These are phyloP conservation scores for Ornithoptera alexandrae DNA, from an alignment of 2,888 invertebrate genomes.

Conservation along the genomic window DNA sequence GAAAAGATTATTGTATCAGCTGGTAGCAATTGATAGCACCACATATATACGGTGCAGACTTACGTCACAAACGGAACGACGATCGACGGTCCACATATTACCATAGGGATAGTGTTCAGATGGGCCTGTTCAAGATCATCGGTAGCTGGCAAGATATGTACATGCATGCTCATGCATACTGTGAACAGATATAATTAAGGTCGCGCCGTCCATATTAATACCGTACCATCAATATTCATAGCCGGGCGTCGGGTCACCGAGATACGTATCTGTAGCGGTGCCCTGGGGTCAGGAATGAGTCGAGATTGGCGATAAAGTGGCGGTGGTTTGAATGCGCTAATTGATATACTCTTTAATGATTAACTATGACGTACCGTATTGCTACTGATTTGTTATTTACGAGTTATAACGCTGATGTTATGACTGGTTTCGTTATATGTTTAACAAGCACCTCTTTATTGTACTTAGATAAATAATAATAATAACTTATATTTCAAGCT, in stretches of 20 bases:
- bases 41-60: too few relatives aligned
- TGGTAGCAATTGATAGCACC: too few relatives aligned
- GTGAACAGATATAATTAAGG: constrained; percentile 67
- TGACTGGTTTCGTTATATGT: constrained; percentile 3
- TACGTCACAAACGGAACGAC: too few relatives aligned
- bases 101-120: too few relatives aligned
- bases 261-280: constrained; percentile 36
- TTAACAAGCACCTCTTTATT: not conserved
- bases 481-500: too few relatives aligned
- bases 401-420: not conserved
- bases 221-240: constrained; percentile 61
- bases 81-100: too few relatives aligned
- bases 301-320: constrained; percentile 38
- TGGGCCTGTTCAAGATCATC: too few relatives aligned
- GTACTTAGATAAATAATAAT: too few relatives aligned
- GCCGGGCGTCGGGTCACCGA: constrained; percentile 50
- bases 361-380: constrained; percentile 19
- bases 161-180: constrained; percentile 56
- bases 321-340: constrained; percentile 28
- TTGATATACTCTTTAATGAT: constrained; percentile 27
- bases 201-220: constrained; percentile 56
- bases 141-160: constrained; percentile 28
- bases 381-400: constrained; percentile 23
- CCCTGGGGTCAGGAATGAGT: constrained; percentile 37
- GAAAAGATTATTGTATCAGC: too few relatives aligned